phyloP scores from a whole-genome alignment of 2,113 vertebrate species.

The Tretioscincus oriximinensis region DNA sequence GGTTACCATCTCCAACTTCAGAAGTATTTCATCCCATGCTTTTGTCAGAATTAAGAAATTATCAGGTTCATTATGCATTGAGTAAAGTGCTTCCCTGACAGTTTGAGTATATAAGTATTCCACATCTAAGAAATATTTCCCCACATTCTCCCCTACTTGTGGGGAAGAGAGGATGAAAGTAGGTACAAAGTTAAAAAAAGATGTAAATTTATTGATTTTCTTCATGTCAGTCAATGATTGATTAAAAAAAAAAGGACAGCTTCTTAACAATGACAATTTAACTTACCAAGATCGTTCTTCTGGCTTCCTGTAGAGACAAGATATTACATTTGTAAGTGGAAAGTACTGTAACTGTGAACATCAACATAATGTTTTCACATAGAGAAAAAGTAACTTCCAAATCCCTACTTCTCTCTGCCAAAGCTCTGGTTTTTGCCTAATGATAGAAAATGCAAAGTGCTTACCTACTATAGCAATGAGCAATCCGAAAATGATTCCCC shows the following conservation, averaged over 20 bases:
- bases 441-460: constrained; percentile 24
- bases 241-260: neutral
- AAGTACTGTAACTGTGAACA: neutral
- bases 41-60: too few relatives aligned
- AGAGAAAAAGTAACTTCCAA: neutral
- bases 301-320: constrained; percentile 50
- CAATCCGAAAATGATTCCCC: constrained; percentile 73
- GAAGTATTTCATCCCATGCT: neutral
- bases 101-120: neutral
- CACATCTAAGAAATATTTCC: neutral
- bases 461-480: constrained; percentile 51
- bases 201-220: neutral
- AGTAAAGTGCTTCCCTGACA: neutral
- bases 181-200: neutral
- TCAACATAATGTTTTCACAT: neutral
- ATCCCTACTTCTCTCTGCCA: neutral
- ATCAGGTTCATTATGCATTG: too few relatives aligned
- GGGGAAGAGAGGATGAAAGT: neutral
- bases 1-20: neutral
- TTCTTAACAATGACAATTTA: neutral
- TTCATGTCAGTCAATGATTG: neutral
- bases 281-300: constrained; percentile 57
- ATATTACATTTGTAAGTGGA: constrained; percentile 5
- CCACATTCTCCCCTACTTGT: neutral
- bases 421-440: neutral